phyloP scores from a whole-genome alignment of 2,797 vertebrate genomes.

The Gymnothorax reevesii region DNA sequence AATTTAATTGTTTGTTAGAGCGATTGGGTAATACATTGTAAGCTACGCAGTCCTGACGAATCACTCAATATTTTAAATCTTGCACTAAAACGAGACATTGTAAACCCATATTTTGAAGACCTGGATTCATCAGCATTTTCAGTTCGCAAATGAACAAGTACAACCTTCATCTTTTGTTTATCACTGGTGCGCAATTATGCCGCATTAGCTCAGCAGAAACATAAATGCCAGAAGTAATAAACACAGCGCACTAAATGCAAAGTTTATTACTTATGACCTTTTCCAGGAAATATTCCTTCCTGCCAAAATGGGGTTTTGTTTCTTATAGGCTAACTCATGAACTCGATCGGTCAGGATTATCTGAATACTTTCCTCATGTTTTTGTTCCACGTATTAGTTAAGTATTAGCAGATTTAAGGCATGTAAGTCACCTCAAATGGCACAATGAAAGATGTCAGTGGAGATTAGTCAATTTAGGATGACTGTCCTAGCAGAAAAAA shows the following conservation, averaged over 20 bases:
- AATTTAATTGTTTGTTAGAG: background rate
- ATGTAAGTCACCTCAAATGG: background rate
- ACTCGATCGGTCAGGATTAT: no score
- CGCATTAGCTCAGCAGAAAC: background rate
- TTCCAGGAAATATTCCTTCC: no score
- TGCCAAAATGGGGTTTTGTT: no score
- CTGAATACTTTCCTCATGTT: background rate
- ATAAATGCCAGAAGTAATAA: no score
- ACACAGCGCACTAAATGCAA: no score
- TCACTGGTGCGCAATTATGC: background rate
- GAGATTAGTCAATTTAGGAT: no score
- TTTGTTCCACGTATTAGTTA: background rate
- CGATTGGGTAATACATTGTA: background rate
- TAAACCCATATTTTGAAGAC: background rate
- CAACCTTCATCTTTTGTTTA: background rate
- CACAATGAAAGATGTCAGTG: no score
- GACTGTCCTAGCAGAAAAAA: no score
- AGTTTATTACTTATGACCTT: no score
- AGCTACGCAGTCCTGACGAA: background rate
- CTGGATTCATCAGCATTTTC: background rate
- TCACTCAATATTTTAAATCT: background rate
- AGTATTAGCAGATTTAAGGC: background rate
- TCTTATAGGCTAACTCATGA: no score
- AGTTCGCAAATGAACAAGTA: background rate
- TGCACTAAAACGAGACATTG: background rate